Evolutionary conservation across 2,888 invertebrate species (phyloP), one percentile per base, ranked within the genome.

Genomic region (Eupithecia dodoneata): DNA sequence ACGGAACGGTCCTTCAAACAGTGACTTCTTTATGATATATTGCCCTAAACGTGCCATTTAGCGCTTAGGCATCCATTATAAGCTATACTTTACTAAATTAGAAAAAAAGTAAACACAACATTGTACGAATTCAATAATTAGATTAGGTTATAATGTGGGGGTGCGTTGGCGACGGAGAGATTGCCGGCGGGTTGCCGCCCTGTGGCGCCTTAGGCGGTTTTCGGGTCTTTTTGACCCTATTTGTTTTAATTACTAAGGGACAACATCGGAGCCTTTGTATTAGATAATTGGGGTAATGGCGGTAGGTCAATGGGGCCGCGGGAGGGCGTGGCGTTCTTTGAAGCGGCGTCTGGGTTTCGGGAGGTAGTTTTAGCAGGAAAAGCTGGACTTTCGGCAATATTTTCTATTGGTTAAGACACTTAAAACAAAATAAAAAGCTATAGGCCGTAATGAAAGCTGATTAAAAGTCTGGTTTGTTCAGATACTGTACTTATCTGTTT

Each of bases 91-190:
- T 91, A 85, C 88, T 87, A 93, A 93, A 94, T 94, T 91, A 94
- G 92, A 93, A 94, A 94, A 49, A 93, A 94, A 94, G 94, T 94
- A 95, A 95, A 94, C 94, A 95, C 86, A 93, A 95, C 94, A 94
- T 94, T 94, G 94, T 95, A 94, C 90, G 93, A 94, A 94, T 95
- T 95, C 93, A 92, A 94, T 95, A 95, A 95, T 94, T 94, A 95
- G 95, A 95, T 95, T 95, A 95, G 93, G 90, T 90, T 92, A 92
- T 94, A 94, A 95, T 94, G 89, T 91, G 92, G 89, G 94, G 95
- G 92, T 93, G 86, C 91, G 81, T 76, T 90, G 94, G 92, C 94
- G 94, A 92, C 94, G 94, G 90, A 91, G 87, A 94, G 85, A 92
- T 92, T 88, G 67, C 45, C 73, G 78, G 63, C 63, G 63, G 59